Conservation (phyloP, 1,140 invertebrate genomes). For the Drosophila auraria region DNA sequence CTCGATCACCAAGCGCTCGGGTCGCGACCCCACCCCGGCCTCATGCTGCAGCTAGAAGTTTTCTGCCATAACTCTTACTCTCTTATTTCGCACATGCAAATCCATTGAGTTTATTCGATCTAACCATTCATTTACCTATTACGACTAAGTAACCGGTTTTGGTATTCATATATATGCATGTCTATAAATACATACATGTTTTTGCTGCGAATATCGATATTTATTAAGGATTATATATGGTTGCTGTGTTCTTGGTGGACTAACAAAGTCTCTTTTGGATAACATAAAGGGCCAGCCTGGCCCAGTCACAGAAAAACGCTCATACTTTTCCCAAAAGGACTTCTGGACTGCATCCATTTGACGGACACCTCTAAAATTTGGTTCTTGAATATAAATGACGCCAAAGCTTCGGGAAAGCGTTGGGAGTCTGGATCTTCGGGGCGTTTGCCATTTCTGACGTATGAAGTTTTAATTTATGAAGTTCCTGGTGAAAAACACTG, state of each 20-base stretch:
- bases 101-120: background rate
- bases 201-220: no score
- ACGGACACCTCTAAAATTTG: conserved; percentile 41
- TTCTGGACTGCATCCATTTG: background rate
- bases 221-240: no score
- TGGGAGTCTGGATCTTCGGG: background rate
- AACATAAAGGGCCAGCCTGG: background rate
- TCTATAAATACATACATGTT: no score
- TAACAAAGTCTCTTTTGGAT: background rate
- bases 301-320: background rate
- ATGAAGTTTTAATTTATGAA: conserved; percentile 81
- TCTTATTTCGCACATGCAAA: no score
- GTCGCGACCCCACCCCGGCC: conserved; percentile 92
- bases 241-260: no score
- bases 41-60: conserved; percentile 92
- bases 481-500: conserved; percentile 47
- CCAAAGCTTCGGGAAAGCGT: background rate
- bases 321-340: background rate
- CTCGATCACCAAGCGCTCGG: conserved; percentile 92
- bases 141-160: no score
- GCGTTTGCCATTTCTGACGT: conserved; percentile 62
- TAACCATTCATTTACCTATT: background rate
- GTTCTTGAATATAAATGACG: conserved; percentile 74
- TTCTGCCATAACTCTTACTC: no score
- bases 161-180: no score